Evolutionary conservation across 2,113 vertebrate genomes (phyloP).

Genomic region (Bubalus kerabau): DNA sequence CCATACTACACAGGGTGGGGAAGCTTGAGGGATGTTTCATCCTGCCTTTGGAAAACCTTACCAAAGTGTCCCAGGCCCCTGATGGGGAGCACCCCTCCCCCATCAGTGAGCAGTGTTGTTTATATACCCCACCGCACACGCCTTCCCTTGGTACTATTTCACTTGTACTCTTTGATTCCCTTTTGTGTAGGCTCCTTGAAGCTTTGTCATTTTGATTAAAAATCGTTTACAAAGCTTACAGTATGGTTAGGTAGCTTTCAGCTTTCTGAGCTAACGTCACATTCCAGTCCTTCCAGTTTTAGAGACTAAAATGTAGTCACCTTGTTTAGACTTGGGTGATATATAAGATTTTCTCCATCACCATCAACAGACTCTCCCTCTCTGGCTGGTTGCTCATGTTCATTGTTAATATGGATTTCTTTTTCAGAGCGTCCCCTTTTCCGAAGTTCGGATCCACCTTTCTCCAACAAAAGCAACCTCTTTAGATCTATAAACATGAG

Average conservation of each 20-base stretch:
- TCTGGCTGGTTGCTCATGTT: not conserved
- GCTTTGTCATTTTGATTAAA: not conserved
- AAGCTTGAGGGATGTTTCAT: not conserved
- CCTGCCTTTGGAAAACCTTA: not conserved
- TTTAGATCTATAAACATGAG: not conserved
- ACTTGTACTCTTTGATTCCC: not conserved
- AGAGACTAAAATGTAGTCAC: not conserved
- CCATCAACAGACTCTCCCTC: not conserved
- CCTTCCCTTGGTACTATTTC: not conserved
- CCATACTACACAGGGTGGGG: not conserved
- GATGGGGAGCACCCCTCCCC: not conserved
- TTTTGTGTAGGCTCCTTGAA: not conserved
- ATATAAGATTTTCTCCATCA: not conserved
- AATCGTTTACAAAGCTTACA: not conserved
- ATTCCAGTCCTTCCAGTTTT: not conserved
- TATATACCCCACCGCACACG: not conserved
- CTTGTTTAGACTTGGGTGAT: not conserved
- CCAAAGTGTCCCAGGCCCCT: not conserved
- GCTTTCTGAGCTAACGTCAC: not conserved
- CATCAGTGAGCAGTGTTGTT: not conserved
- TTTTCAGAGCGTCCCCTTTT: not conserved
- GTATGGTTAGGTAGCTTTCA: not conserved
- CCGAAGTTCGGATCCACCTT: not conserved
- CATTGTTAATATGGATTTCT: not conserved
- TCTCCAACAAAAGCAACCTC: not conserved